A percentile compares a stretch with the other conserved stretches of the same genome.
Conservation (phyloP, 2,797 vertebrate genomes). For the Neomorphus geoffroyi region DNA sequence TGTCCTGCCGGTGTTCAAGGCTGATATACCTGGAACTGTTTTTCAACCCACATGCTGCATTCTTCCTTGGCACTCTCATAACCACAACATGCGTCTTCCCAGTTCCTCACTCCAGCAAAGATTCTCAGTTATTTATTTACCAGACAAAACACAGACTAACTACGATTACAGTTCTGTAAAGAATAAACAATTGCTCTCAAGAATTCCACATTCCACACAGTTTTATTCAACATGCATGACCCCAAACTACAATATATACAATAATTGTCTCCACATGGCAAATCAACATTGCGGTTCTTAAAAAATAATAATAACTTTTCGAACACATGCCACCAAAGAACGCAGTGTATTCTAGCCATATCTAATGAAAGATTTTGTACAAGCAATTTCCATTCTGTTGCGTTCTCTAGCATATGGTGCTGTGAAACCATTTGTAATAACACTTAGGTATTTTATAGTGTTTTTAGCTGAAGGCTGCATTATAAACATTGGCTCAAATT, state of each 20-base stretch:
- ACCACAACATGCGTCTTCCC: neutral
- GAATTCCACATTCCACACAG: constrained; percentile 47
- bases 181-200: constrained; percentile 56
- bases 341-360: constrained; percentile 26
- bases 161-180: constrained; percentile 29
- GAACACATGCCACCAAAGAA: constrained; percentile 56
- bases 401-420: constrained; percentile 23
- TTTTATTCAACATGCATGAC: constrained; percentile 66
- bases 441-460: neutral
- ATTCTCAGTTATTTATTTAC: constrained; percentile 60
- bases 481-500: constrained; percentile 22
- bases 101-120: neutral
- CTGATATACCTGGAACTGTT: neutral
- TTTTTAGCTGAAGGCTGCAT: constrained; percentile 37
- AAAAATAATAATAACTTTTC: constrained; percentile 52
- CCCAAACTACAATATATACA: constrained; percentile 48
- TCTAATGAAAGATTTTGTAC: constrained; percentile 24
- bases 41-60: neutral
- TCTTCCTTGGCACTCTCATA: neutral
- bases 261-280: constrained; percentile 67
- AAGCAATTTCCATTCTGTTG: constrained; percentile 44
- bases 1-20: neutral
- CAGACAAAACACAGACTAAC: constrained; percentile 67
- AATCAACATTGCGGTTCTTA: constrained; percentile 52
- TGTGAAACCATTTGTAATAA: constrained; percentile 51